phyloP scores from a whole-genome alignment of 2,113 vertebrate genomes.

The Genyomyrus donnyi region DNA sequence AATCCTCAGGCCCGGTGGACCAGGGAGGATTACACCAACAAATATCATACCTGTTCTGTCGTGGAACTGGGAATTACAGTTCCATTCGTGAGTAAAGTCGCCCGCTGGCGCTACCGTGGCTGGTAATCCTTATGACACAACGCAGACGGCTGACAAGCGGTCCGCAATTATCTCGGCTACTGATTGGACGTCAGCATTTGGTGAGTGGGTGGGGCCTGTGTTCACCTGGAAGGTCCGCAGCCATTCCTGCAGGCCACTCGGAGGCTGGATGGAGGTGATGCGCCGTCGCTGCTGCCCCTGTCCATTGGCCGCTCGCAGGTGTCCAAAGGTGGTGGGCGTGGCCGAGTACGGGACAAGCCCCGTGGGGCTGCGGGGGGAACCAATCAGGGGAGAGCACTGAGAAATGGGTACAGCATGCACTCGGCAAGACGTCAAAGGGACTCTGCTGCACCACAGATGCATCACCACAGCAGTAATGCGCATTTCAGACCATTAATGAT shows the following conservation, averaged over 20 bases:
- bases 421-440: not conserved
- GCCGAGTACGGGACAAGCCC: conserved; percentile 91
- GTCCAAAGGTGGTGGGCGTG: conserved; percentile 95
- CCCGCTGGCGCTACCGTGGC: conserved; percentile 18
- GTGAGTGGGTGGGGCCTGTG: not conserved
- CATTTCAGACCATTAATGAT: not conserved
- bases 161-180: conserved; percentile 48
- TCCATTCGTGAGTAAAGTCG: not conserved
- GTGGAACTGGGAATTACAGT: conserved; percentile 9
- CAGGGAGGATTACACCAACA: conserved; percentile 5
- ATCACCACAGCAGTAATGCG: not conserved
- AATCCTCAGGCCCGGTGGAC: not conserved
- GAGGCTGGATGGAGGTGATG: conserved; percentile 92
- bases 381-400: not conserved
- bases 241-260: conserved; percentile 95
- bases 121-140: conserved; percentile 51
- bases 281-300: conserved; percentile 92
- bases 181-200: conserved; percentile 27
- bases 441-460: not conserved
- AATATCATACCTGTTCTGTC: conserved; percentile 21
- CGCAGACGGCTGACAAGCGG: conserved; percentile 43
- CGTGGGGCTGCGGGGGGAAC: conserved; percentile 66
- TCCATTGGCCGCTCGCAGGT: conserved; percentile 90
- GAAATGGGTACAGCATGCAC: not conserved
- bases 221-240: conserved; percentile 98